Evolutionary conservation across 2,113 vertebrate species (phyloP).

Genomic region (Pangasianodon hypophthalmus): DNA sequence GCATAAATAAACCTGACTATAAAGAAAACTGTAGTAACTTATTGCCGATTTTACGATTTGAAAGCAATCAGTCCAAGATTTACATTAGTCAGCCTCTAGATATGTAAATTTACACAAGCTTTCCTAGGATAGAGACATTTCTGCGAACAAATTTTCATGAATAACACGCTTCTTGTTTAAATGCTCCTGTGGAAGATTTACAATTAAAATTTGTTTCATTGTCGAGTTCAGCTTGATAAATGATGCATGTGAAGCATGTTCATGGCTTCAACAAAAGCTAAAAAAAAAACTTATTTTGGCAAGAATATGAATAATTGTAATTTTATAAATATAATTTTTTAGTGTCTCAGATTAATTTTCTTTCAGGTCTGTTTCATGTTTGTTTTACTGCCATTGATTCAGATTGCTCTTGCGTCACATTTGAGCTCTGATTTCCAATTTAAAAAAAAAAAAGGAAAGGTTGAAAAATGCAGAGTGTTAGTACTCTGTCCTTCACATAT

Average conservation of each 20-base stretch:
- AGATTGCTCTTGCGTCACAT: background rate
- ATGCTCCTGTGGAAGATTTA: background rate
- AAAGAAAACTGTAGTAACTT: background rate
- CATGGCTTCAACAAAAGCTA: background rate
- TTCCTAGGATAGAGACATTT: too few species aligned
- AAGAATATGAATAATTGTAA: background rate
- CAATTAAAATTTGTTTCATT: background rate
- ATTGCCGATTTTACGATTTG: background rate
- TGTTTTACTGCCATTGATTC: background rate
- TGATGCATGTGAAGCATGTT: background rate
- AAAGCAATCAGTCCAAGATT: background rate
- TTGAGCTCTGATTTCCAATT: background rate
- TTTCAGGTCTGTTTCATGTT: background rate
- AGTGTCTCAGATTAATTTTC: background rate
- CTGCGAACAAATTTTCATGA: background rate
- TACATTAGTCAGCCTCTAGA: background rate
- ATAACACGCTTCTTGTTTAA: background rate
- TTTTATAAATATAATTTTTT: background rate
- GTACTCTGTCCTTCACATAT: background rate
- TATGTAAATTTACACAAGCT: background rate
- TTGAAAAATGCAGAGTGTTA: background rate
- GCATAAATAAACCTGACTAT: background rate
- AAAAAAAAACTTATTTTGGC: background rate
- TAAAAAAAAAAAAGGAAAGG: background rate
- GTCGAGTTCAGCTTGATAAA: background rate